Percentiles rank a stretch among this genome's conserved stretches.
Conservation (phyloP, 2,797 vertebrate species). For the Sebastes miniatus region DNA sequence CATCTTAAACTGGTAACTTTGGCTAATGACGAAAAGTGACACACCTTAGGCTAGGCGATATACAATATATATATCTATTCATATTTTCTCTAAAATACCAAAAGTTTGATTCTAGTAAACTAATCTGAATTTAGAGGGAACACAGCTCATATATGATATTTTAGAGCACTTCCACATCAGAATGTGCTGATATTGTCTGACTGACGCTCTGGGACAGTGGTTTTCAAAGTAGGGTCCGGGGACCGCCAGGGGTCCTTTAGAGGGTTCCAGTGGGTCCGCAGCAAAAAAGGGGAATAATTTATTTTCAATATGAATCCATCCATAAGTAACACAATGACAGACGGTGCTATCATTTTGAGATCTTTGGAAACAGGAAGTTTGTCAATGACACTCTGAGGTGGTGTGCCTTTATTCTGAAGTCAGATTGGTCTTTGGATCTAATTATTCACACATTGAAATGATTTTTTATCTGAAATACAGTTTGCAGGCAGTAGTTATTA, state of each 20-base stretch:
- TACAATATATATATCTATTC: neutral
- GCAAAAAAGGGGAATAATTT: too few relatives aligned
- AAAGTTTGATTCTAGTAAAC: neutral
- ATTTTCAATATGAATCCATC: too few relatives aligned
- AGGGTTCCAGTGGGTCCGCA: too few relatives aligned
- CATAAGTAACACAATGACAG: too few relatives aligned
- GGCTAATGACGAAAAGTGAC: neutral
- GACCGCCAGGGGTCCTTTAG: too few relatives aligned
- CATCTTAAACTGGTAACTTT: neutral
- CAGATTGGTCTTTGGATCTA: too few relatives aligned
- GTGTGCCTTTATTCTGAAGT: too few relatives aligned
- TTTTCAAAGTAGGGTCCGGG: neutral
- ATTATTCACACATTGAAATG: too few relatives aligned
- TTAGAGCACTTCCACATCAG: neutral
- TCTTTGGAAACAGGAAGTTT: too few relatives aligned
- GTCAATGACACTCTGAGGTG: too few relatives aligned
- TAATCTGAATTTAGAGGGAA: neutral
- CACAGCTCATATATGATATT: neutral
- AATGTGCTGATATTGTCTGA: neutral
- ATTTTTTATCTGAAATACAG: too few relatives aligned
- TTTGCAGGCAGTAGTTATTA: neutral
- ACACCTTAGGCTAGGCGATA: neutral
- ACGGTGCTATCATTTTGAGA: too few relatives aligned
- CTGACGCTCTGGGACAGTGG: neutral
- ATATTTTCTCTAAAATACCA: neutral